Percentiles rank a stretch among this genome's conserved stretches.
Evolutionary conservation across 2,797 vertebrate genomes (phyloP).

Genomic region (Cryptoprocta ferox): DNA sequence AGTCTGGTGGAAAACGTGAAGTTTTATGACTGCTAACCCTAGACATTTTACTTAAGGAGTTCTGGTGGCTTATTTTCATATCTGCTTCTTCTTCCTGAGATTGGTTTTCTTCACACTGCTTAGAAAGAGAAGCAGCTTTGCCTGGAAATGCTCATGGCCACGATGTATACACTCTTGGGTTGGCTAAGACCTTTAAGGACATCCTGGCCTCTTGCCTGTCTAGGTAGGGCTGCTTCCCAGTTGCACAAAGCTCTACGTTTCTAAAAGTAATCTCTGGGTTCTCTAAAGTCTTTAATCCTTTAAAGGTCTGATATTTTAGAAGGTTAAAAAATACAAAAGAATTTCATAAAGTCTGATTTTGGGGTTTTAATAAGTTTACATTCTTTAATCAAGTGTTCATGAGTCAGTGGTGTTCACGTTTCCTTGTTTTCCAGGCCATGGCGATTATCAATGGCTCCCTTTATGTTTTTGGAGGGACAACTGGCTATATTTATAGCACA

Average conservation of each 20-base stretch:
- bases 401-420: background rate
- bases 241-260: background rate
- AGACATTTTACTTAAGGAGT: background rate
- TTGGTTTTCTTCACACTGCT: constrained; percentile 11
- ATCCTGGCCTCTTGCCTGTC: background rate
- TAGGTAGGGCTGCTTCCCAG: background rate
- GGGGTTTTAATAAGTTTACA: background rate
- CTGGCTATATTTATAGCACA: constrained; percentile 98
- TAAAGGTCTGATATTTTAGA: constrained; percentile 29
- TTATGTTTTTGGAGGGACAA: constrained; percentile 98
- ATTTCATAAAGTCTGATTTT: constrained; percentile 33
- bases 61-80: background rate
- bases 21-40: background rate
- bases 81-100: background rate
- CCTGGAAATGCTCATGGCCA: background rate
- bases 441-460: constrained; percentile 97
- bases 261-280: background rate
- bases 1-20: background rate
- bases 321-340: constrained; percentile 45
- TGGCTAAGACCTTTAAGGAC: background rate
- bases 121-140: constrained; percentile 28
- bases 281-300: background rate
- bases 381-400: background rate
- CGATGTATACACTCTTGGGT: background rate
- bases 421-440: constrained; percentile 86